Evolutionary conservation across 1,140 invertebrate species (phyloP), one percentile per base, ranked within the genome.

Genomic region (Dendroctonus ponderosae): DNA sequence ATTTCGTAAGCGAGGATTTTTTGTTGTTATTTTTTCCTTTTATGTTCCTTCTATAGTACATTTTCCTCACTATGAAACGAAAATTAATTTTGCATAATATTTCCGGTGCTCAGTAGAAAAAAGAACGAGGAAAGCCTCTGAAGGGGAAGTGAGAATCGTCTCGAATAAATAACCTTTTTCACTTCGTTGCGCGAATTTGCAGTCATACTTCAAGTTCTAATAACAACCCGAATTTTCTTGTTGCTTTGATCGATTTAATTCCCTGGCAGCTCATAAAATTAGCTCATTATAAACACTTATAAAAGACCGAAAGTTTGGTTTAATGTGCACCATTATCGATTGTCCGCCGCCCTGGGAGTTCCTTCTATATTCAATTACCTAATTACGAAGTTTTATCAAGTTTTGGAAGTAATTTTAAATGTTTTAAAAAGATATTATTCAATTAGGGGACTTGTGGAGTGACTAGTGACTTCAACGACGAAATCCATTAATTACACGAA

Each of bases 381-480:
- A 63, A 70, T 70, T 70, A 70, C 61, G 59, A 70, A 70, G 59
- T 70, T 70, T 70, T 70, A 70, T 68, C 66, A 70, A 70, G 69
- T 70, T 70, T 68, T 66, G 43, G 61, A 70, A 70, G 66, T 67
- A 68, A 70, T 68, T 70, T 70, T 68, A 59, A 58, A 59, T 54
- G 42, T 62, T 70, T 70, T 67, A 56, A 61, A 68, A 68, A 42
- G 69, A 68, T 70, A 68, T 68, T 70, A 60, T 68, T 70, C 69
- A 70, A 68, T 65, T 70, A 70, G 38, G 43, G 50, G 49, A 42
- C 48, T 69, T 58, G 49, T 49, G 44, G 41, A 66, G 41, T 49
- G 37, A 60, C 39, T 52, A 60, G 63, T 56, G 41, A 50, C 37
- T 66, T 64, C 52, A 56, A 44, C 56, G 48, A 14, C 37, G n/a